Evolutionary conservation across 2,888 invertebrate genomes (phyloP), one percentile per base, ranked within the genome.

Genomic region (Aleiodes alternator): DNA sequence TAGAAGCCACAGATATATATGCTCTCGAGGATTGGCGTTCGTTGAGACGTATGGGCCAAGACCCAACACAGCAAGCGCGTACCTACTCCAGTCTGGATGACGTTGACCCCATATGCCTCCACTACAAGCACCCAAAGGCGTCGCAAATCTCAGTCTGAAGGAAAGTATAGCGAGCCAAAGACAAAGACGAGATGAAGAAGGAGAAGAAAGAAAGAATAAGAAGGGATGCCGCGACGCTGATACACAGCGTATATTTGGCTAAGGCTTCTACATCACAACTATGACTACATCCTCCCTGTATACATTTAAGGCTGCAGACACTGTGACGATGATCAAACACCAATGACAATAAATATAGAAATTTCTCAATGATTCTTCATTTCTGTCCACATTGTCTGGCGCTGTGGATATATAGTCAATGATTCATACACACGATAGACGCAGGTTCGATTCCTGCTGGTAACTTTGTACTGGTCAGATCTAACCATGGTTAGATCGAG

Each of bases 181-280:
- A 64, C 83, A 84, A 85, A 84, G 82, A 84, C 84, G 85, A 75
- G 57, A n/a, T n/a, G n/a, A 69, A 23, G 23, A 23, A 23, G 23
- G 73, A 74, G 81, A 84, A 23, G 23, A 23, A 23, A 23, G 23
- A 82, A 82, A 83, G 82, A 61, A 75, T 70, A 72, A 77, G 72
- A 69, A 85, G 85, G 87, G 85, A 88, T 87, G 87, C 88, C 89
- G 85, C 88, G 89, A 89, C 88, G 89, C 89, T 89, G 88, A 89
- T 88, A 88, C 88, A 88, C 86, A 84, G 84, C 81, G 87, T 89
- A 89, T 88, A 89, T 88, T 89, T 88, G 89, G 89, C 81, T 81
- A 79, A 57, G 72, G 75, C 73, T 76, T 77, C 64, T 74, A 59
- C 64, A 61, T 16, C 34, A 48, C 64, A 23, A 64, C 43, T 64